Conservation (phyloP, 2,888 invertebrate species). For the Carpatolechia fugitivella region DNA sequence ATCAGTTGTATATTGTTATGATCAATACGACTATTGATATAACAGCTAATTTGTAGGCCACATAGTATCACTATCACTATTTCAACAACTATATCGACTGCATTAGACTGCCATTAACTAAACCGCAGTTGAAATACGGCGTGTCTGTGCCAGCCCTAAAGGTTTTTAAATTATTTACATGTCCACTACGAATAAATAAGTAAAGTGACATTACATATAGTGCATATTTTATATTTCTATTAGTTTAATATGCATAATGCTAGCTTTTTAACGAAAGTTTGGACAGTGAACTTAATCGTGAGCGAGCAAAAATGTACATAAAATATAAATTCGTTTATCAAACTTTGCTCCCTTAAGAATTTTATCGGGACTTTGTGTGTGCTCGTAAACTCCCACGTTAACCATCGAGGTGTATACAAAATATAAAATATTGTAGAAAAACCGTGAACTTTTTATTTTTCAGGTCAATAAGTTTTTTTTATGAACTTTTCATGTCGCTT, state of each 20-base stretch:
- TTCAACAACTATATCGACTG: no score
- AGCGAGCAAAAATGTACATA: neutral
- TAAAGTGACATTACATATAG: no score
- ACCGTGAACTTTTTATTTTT: neutral
- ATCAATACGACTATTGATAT: no score
- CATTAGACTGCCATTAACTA: no score
- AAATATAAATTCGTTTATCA: neutral
- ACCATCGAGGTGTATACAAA: neutral
- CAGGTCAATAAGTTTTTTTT: neutral
- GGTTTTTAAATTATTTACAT: no score
- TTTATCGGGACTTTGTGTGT: neutral
- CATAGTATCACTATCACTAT: no score
- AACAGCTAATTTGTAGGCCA: no score
- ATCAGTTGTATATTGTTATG: no score
- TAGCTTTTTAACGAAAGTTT: neutral
- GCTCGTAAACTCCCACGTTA: neutral
- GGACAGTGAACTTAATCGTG: neutral
- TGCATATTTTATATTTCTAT: neutral
- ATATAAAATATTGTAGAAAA: neutral
- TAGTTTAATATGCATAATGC: neutral
- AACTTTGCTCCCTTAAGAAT: neutral
- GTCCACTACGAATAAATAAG: no score
- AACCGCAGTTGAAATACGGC: no score
- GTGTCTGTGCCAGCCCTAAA: no score
- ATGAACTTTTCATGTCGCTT: neutral